Evolutionary conservation across 2,113 vertebrate species (phyloP).

Genomic region (Carassius gibelio): DNA sequence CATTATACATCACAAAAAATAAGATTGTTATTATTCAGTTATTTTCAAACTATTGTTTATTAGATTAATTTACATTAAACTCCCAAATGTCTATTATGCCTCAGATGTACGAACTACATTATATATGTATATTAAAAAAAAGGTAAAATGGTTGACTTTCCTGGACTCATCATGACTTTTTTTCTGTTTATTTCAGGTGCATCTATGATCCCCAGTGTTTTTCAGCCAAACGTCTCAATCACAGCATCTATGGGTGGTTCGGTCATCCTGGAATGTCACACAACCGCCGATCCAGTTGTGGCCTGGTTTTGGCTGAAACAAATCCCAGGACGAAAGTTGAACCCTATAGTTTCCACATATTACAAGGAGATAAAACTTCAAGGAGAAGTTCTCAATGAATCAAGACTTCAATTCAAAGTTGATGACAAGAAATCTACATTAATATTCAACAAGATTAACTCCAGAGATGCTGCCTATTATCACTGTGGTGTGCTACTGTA

Average conservation of each 20-base stretch:
- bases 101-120: no score
- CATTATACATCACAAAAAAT: no score
- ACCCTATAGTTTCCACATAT: conserved; percentile 10
- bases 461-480: conserved; percentile 6
- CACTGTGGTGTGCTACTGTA: conserved; percentile 11
- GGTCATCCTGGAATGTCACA: conserved; percentile 41
- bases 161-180: neutral
- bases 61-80: no score
- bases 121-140: no score
- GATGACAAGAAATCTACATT: neutral
- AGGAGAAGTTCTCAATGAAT: conserved; percentile 4
- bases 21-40: no score
- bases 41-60: no score
- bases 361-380: conserved; percentile 26
- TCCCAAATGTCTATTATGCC: no score
- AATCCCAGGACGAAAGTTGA: conserved; percentile 8
- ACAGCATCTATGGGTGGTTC: conserved; percentile 3
- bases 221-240: no score
- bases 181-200: conserved; percentile 26
- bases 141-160: neutral
- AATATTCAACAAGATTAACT: neutral
- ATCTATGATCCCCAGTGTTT: neutral
- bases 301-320: conserved; percentile 45
- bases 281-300: neutral
- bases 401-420: neutral